Percentiles rank a stretch among this genome's conserved stretches.
These are phyloP conservation scores for Limnodromus scolopaceus DNA, from an alignment of 2,797 vertebrate species.

Conservation along the genomic window DNA sequence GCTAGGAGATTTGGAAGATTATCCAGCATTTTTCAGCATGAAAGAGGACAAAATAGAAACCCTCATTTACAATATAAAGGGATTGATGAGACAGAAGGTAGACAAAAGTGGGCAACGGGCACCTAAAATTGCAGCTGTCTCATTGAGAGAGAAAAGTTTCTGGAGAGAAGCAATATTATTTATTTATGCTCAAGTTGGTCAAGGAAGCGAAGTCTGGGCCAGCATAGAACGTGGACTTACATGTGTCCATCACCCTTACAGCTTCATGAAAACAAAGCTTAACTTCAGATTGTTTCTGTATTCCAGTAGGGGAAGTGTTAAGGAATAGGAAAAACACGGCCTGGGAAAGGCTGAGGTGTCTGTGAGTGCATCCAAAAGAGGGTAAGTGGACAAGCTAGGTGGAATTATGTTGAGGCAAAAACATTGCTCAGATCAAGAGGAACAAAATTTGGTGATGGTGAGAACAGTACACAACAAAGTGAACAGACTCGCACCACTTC, in stretches of 20 bases:
- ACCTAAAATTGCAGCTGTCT: neutral
- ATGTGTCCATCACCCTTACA: neutral
- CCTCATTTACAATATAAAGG: neutral
- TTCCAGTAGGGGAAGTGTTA: neutral
- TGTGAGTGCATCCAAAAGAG: fast-evolving
- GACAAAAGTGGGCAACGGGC: neutral
- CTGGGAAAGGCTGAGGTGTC: neutral
- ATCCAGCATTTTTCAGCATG: neutral
- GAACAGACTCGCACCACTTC: neutral
- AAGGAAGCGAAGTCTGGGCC: neutral
- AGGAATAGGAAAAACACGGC: neutral
- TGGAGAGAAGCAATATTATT: neutral
- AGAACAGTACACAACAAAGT: neutral
- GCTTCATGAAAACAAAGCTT: neutral
- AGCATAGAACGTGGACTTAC: neutral
- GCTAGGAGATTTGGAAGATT: neutral
- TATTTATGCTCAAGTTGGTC: neutral
- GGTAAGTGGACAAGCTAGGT: neutral
- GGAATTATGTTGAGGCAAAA: neutral
- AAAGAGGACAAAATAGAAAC: neutral
- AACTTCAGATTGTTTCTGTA: neutral
- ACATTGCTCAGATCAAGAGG: neutral
- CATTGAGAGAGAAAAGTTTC: neutral
- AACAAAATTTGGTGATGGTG: neutral
- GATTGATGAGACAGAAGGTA: neutral